Evolutionary conservation across 2,113 vertebrate genomes (phyloP).

Genomic region (Heteronetta atricapilla): DNA sequence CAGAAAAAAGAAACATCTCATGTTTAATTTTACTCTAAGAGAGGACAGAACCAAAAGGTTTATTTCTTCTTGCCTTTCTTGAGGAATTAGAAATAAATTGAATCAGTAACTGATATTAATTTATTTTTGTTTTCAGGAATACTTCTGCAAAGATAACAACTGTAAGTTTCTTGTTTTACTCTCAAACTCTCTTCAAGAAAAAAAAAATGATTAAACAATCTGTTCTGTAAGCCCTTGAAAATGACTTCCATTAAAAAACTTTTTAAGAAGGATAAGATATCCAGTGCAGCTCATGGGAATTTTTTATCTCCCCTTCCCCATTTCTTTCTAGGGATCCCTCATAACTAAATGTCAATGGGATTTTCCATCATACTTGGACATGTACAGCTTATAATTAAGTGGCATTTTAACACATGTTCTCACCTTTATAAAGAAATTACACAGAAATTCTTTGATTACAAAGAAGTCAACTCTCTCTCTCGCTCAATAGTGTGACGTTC

Average conservation of each 20-base stretch:
- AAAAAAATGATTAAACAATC: not conserved
- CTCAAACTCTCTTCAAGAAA: not conserved
- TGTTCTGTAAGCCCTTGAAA: not conserved
- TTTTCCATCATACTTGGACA: not conserved
- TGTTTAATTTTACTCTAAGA: not conserved
- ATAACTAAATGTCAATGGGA: fast-evolving
- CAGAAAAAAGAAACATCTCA: not conserved
- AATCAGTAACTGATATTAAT: not conserved
- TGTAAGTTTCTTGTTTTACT: not conserved
- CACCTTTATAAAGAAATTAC: not conserved
- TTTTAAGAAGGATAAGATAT: not conserved
- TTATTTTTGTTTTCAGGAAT: not conserved
- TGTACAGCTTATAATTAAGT: not conserved
- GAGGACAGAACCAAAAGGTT: not conserved
- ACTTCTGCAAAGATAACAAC: not conserved
- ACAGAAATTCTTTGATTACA: not conserved
- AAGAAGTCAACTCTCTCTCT: not conserved
- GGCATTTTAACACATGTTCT: not conserved
- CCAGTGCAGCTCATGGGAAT: not conserved
- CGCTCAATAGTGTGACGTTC: fast-evolving
- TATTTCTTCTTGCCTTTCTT: not conserved
- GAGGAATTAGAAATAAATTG: not conserved
- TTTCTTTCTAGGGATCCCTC: not conserved
- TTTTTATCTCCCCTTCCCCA: not conserved
- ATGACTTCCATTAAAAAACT: not conserved